Evolutionary conservation across 2,113 vertebrate species (phyloP).

Genomic region (Rhegmatorhina hoffmannsi): DNA sequence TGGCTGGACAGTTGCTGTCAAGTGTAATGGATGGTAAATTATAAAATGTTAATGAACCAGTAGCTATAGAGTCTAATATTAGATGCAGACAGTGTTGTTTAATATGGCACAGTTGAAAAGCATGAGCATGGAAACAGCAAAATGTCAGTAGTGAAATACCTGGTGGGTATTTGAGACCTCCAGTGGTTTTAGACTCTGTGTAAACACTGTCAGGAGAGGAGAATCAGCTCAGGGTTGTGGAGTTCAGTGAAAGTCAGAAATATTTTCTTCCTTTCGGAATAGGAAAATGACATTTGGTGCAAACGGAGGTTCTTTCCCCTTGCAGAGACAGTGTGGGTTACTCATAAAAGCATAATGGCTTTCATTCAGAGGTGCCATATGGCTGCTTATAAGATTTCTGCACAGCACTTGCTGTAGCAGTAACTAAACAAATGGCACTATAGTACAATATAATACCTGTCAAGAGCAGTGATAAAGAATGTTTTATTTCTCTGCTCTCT

Average conservation of each 20-base stretch:
- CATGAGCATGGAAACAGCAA: background rate
- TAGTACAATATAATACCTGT: slow-evolving; percentile 77
- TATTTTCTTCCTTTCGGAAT: slow-evolving; percentile 64
- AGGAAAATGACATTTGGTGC: slow-evolving; percentile 68
- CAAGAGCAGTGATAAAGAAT: slow-evolving; percentile 75
- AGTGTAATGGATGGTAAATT: slow-evolving; percentile 16
- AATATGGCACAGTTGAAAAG: background rate
- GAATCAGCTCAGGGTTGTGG: slow-evolving; percentile 13
- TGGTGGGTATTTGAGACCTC: slow-evolving; percentile 44
- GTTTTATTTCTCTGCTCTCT: slow-evolving; percentile 74
- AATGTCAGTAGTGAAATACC: slow-evolving; percentile 59
- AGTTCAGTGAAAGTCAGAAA: slow-evolving; percentile 56
- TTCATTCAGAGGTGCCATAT: slow-evolving; percentile 75
- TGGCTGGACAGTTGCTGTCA: slow-evolving; percentile 41
- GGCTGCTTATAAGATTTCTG: slow-evolving; percentile 73
- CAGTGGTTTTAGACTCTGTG: slow-evolving; percentile 30
- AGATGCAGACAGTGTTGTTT: slow-evolving; percentile 14
- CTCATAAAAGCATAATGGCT: slow-evolving; percentile 75
- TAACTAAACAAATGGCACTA: slow-evolving; percentile 77
- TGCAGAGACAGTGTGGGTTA: slow-evolving; percentile 69
- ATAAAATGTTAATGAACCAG: slow-evolving; percentile 53
- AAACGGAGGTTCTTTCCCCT: slow-evolving; percentile 66
- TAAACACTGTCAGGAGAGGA: slow-evolving; percentile 36
- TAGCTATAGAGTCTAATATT: slow-evolving; percentile 21
- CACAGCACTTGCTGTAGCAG: slow-evolving; percentile 72